These are phyloP conservation scores for Coptotermes formosanus DNA, from an alignment of 1,140 invertebrate genomes.

Conservation along the genomic window DNA sequence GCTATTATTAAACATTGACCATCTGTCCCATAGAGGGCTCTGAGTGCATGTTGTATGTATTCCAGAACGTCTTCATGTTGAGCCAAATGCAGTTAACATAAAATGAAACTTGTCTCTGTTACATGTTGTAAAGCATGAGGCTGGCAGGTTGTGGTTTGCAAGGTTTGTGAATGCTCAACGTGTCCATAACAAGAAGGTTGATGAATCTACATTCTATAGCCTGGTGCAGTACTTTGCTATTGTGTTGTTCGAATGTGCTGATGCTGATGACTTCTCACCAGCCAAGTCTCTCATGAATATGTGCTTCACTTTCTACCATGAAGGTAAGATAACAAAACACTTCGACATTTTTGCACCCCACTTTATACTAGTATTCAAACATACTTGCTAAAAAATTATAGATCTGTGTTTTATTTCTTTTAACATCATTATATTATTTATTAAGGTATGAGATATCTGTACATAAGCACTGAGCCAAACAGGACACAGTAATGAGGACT, in stretches of 20 bases:
- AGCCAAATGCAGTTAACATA: background rate
- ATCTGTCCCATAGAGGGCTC: too few species aligned
- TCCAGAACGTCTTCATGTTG: too few species aligned
- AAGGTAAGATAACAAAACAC: conserved; percentile 53
- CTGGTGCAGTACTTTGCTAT: conserved; percentile 76
- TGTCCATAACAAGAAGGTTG: conserved; percentile 62
- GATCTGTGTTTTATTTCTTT: too few species aligned
- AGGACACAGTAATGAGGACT: too few species aligned
- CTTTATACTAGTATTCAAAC: too few species aligned
- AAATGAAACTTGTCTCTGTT: background rate
- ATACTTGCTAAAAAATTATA: too few species aligned
- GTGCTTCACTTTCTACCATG: conserved; percentile 78
- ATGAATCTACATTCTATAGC: conserved; percentile 72
- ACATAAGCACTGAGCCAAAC: too few species aligned
- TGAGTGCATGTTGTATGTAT: too few species aligned
- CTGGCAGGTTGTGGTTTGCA: conserved; percentile 66
- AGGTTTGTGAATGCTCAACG: conserved; percentile 73
- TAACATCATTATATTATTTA: too few species aligned
- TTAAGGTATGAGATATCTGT: too few species aligned
- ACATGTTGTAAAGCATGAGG: conserved; percentile 51
- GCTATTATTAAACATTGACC: too few species aligned
- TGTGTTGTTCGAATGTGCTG: conserved; percentile 73
- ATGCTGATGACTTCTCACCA: conserved; percentile 73
- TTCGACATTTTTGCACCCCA: too few species aligned
- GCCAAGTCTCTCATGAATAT: conserved; percentile 81